Evolutionary conservation across 2,888 invertebrate species (phyloP), one percentile per base, ranked within the genome.

Genomic region (Chymomyza amoena): DNA sequence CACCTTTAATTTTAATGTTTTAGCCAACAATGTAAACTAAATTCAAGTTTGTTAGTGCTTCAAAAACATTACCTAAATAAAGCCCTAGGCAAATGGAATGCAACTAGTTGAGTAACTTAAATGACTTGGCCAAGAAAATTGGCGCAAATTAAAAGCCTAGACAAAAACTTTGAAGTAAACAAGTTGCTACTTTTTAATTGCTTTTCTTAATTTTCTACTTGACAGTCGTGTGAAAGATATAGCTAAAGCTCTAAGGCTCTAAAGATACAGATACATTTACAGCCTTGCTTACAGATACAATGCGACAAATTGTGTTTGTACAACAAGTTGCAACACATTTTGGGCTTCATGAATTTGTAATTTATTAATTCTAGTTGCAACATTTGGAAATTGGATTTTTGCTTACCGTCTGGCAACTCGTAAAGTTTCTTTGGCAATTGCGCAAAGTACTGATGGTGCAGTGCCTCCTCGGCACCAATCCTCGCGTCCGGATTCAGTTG

Each of bases 351-450:
- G 25, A 82, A 84, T 77, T 69, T 80, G 84, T 80, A 86, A 85
- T 84, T 68, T 66, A 68, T 72, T 75, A 73, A 81, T 75, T 71
- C 66, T 50, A 66, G 60, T 70, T 6, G 32, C 25, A 56, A 56
- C 25, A 28, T 66, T 60, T 28, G 18, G 32, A 39, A 2, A 36
- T 28, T 16, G 13, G 3, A 59, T 52, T 57, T 16, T 25, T 32
- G 25, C 94, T 94, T 92, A 98, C 98, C 97, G 91, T 98, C 97
- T 83, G 97, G 97, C 93, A 99, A 93, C 90, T 97, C 96, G 90
- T 96, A 94, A 81, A 99, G 94, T 92, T 97, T 95, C 91, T 95
- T 95, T 90, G 99, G 98, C 92, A 99, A 94, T 81, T 96, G 95
- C 76, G 95, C 94, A 93, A 99, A 99, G 93, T 98, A 99, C 70